phyloP scores from a whole-genome alignment of 2,113 vertebrate genomes.

The human region DNA sequence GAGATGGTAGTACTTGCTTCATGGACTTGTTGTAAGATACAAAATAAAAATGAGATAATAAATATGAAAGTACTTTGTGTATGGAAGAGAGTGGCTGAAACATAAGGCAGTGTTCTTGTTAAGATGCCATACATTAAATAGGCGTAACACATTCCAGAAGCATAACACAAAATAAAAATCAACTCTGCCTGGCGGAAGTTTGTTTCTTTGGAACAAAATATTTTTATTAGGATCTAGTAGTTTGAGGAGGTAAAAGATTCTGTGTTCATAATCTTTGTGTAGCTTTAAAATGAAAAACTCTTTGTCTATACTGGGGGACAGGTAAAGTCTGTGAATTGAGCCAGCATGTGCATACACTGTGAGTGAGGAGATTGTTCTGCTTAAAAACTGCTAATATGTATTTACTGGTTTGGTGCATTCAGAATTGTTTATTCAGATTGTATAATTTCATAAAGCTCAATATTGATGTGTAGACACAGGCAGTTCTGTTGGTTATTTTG shows the following conservation, averaged over 20 bases:
- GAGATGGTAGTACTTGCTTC: neutral
- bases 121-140: neutral
- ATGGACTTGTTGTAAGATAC: neutral
- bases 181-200: neutral
- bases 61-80: constrained; percentile 1
- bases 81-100: neutral
- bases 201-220: neutral
- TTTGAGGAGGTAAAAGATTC: neutral
- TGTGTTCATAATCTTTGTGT: constrained; percentile 1
- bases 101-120: neutral
- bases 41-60: constrained; percentile 41
- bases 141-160: neutral
- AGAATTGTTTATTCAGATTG: constrained; percentile 68
- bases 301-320: constrained; percentile 50
- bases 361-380: constrained; percentile 61
- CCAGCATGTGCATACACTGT: constrained; percentile 30
- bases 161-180: neutral
- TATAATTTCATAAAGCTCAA: constrained; percentile 70
- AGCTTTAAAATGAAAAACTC: constrained; percentile 62
- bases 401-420: constrained; percentile 67
- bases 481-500: constrained; percentile 39
- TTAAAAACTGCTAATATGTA: constrained; percentile 62
- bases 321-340: constrained; percentile 53
- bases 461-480: constrained; percentile 66
- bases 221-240: neutral